phyloP scores from a whole-genome alignment of 2,113 vertebrate genomes.

The Pachyramphus minor region DNA sequence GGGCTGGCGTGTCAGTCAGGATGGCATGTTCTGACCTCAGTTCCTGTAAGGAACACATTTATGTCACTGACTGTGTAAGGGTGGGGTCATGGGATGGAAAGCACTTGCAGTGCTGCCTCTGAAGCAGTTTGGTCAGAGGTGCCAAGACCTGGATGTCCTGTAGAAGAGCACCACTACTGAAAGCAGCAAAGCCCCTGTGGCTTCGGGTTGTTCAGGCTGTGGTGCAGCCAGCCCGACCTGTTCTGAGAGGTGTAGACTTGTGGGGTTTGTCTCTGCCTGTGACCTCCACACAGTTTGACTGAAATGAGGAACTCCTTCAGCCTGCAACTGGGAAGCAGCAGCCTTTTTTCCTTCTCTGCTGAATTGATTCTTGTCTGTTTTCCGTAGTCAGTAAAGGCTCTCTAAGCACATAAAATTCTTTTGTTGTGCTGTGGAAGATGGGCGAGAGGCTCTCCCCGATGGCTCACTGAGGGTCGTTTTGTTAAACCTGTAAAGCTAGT shows the following conservation, averaged over 20 bases:
- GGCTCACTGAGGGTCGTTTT: background rate
- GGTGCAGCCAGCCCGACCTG: background rate
- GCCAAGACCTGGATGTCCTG: background rate
- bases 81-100: background rate
- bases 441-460: background rate
- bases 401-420: background rate
- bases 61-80: background rate
- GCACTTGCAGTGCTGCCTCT: background rate
- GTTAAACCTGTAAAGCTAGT: background rate
- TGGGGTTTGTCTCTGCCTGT: rapidly evolving
- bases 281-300: background rate
- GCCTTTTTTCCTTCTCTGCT: background rate
- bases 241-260: background rate
- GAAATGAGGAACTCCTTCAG: background rate
- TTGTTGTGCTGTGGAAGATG: background rate
- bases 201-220: background rate
- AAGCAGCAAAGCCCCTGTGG: background rate
- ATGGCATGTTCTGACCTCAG: background rate
- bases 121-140: background rate
- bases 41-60: background rate
- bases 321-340: background rate
- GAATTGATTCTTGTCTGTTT: background rate
- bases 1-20: background rate
- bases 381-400: rapidly evolving
- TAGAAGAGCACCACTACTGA: background rate